These are phyloP conservation scores for Merops nubicus DNA, from an alignment of 2,113 vertebrate genomes.

Conservation along the genomic window DNA sequence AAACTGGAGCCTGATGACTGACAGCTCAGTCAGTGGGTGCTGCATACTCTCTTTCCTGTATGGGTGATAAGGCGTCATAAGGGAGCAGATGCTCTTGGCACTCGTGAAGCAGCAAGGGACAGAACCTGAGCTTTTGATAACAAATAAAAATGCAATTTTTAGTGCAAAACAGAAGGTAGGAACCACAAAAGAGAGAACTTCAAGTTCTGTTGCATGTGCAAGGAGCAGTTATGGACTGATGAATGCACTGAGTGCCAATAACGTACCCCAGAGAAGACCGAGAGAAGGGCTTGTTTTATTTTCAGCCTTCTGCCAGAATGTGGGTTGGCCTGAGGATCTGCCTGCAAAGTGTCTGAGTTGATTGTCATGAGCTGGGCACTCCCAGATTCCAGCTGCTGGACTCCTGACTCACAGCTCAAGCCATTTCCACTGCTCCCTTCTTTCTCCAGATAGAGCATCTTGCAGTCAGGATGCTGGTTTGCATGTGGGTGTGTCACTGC, in stretches of 20 bases:
- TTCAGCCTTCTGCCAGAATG: background rate
- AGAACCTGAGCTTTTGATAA: background rate
- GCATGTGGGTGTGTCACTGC: background rate
- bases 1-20: accelerated
- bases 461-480: background rate
- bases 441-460: background rate
- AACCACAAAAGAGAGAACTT: background rate
- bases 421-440: background rate
- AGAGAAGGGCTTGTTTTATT: background rate
- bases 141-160: background rate
- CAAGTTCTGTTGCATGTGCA: background rate
- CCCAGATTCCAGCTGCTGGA: conserved; percentile 25
- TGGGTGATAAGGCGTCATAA: accelerated
- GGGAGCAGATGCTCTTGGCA: background rate
- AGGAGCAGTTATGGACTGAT: background rate
- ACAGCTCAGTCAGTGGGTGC: background rate
- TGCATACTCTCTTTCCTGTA: accelerated
- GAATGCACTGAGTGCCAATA: background rate
- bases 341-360: background rate
- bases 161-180: background rate
- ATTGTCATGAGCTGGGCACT: background rate
- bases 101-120: background rate
- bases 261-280: background rate
- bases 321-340: background rate
- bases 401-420: background rate